Evolutionary conservation across 1,140 invertebrate genomes (phyloP).

Genomic region (Meloidogyne exigua): DNA sequence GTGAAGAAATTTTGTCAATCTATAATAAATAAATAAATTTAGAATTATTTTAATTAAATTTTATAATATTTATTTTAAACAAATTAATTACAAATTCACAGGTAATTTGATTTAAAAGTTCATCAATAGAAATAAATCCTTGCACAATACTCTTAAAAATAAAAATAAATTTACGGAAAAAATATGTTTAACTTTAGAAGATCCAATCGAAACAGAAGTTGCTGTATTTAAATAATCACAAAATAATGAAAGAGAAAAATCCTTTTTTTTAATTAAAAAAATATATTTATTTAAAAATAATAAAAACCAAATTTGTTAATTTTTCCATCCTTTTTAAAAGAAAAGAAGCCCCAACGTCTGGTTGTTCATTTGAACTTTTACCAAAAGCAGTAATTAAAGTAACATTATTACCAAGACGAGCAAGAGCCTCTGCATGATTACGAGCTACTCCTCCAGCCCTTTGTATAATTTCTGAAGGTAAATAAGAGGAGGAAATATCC

Average conservation of each 20-base stretch:
- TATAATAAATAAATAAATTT: too few relatives aligned
- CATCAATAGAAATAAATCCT: constrained; percentile 9
- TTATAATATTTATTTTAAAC: neutral
- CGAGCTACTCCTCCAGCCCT: constrained; percentile 81
- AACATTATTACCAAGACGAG: constrained; percentile 70
- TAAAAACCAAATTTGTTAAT: constrained; percentile 18
- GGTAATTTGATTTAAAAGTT: constrained; percentile 7
- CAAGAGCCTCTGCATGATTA: constrained; percentile 82
- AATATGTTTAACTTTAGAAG: neutral
- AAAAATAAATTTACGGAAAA: too few relatives aligned
- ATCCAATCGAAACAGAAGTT: constrained; percentile 5
- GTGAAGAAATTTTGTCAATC: constrained; percentile 42
- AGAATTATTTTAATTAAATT: too few relatives aligned
- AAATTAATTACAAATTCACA: neutral
- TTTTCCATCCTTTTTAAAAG: constrained; percentile 26
- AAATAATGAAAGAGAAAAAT: constrained; percentile 10
- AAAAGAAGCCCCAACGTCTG: neutral
- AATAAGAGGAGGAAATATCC: constrained; percentile 77
- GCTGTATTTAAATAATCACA: neutral
- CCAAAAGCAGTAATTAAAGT: constrained; percentile 80
- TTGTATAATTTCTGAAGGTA: constrained; percentile 69
- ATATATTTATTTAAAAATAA: constrained; percentile 1
- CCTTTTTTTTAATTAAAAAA: neutral
- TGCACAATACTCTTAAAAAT: neutral
- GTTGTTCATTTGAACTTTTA: constrained; percentile 68